These are phyloP conservation scores for Kradibia gibbosae DNA, from an alignment of 1,140 invertebrate species.

Conservation along the genomic window DNA sequence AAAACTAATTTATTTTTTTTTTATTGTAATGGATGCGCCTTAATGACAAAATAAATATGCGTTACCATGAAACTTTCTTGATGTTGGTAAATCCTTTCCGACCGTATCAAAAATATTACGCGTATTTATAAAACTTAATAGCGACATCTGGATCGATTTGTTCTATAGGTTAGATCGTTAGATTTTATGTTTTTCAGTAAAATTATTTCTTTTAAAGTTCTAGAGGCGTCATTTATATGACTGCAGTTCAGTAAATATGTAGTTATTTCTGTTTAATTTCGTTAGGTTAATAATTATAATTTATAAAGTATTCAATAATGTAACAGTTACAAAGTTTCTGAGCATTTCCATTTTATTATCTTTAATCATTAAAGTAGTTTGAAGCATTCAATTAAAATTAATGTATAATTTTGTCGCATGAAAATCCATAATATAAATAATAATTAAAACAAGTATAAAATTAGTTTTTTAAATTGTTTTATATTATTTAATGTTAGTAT, in stretches of 20 bases:
- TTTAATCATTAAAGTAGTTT: too few species aligned
- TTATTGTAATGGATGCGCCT: not conserved
- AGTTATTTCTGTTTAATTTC: not conserved
- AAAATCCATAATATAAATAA: too few species aligned
- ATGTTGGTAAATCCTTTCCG: slow-evolving; percentile 29
- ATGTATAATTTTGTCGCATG: too few species aligned
- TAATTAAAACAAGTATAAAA: too few species aligned
- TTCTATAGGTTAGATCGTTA: slow-evolving; percentile 34
- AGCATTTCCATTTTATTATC: too few species aligned
- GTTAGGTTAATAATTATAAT: not conserved
- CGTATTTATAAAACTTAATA: slow-evolving; percentile 1
- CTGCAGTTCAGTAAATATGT: not conserved
- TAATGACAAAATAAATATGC: not conserved
- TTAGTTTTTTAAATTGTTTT: too few species aligned
- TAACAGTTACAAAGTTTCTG: too few species aligned
- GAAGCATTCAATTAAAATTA: too few species aligned
- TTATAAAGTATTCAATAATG: too few species aligned
- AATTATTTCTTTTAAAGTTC: not conserved
- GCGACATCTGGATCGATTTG: slow-evolving; percentile 28
- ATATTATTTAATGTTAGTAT: too few species aligned
- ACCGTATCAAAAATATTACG: slow-evolving; percentile 11
- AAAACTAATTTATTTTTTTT: not conserved
- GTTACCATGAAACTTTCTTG: not conserved
- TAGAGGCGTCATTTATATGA: not conserved
- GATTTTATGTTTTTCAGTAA: not conserved